phyloP scores from a whole-genome alignment of 2,113 vertebrate genomes.

The Gymnocephalus cernua region DNA sequence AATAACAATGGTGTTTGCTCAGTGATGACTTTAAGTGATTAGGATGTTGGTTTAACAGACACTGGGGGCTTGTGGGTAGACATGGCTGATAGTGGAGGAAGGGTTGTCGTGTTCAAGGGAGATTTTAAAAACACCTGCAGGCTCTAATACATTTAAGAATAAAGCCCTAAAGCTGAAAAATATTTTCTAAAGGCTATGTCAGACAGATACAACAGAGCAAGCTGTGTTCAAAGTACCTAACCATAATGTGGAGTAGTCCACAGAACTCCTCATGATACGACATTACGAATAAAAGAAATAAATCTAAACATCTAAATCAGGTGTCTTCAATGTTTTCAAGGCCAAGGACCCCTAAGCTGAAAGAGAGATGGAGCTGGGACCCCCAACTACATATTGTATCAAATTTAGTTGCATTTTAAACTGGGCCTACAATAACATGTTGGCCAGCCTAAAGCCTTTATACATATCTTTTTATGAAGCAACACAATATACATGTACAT shows the following conservation, averaged over 20 bases:
- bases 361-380: no score
- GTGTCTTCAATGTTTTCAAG: no score
- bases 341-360: no score
- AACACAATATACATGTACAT: no score
- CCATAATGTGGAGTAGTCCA: not conserved
- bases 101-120: conserved; percentile 19
- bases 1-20: conserved; percentile 20
- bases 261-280: not conserved
- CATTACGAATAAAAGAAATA: not conserved
- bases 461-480: no score
- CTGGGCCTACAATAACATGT: no score
- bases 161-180: conserved; percentile 26
- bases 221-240: conserved; percentile 9
- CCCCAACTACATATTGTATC: no score
- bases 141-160: conserved; percentile 36
- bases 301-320: no score
- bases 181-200: conserved; percentile 19
- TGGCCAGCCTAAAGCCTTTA: no score
- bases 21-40: conserved; percentile 49
- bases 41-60: conserved; percentile 59
- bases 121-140: conserved; percentile 34
- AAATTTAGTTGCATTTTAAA: no score
- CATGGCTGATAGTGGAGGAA: conserved; percentile 27
- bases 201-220: conserved; percentile 30
- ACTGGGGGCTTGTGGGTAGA: conserved; percentile 17